Base-by-base conservation (phyloP, 2,113 vertebrate species). In the Thomomys bottae region DNA sequence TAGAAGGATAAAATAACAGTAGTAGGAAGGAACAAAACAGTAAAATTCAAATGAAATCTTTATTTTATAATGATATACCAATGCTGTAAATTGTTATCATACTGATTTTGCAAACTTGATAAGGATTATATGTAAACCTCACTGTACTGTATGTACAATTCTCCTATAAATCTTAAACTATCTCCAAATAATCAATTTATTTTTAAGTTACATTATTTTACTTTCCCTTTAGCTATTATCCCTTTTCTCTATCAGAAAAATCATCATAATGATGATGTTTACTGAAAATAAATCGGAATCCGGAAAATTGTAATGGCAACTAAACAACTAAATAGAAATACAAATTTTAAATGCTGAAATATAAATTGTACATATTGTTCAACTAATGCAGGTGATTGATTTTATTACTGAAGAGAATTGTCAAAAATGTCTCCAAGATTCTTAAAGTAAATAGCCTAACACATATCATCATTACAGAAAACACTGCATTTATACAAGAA, bases 41-140 rank as follows among this genome's bases (percentile, higher is more conserved):
- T 32, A 85, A 89, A 95, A 77, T 64, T 30, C 18, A 88, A 94
- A 83, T 91, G 92, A 72, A 91, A 10, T 8, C 54, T 38, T 87
- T 83, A 68, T 10, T 86, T 77, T 71, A 83, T 10, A 57, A 61
- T 67, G 83, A 83, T 18, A 73, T 34, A 11, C 6, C 59, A 61
- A 15, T 14, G 49, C 49, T 54, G 49, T 54, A 54, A 54, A 54
- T 54, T 17, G 32, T 15, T 32, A 10, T 32, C 28, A 14, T 15
- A n/a, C 32, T 15, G 30, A 32, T 32, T 67, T 67, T 64, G 28
- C 4, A 49, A 71, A 73, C 63, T 34, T 42, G 24, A 18, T 18
- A 10, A 38, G 11, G 8, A 4, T 2, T 85, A 6, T 73, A 2
- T 18, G 75, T 54, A 38, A 2, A 75, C 61, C 17, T 75, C 7